Base-by-base conservation (phyloP, 2,888 invertebrate genomes). In the Macropis europaea region DNA sequence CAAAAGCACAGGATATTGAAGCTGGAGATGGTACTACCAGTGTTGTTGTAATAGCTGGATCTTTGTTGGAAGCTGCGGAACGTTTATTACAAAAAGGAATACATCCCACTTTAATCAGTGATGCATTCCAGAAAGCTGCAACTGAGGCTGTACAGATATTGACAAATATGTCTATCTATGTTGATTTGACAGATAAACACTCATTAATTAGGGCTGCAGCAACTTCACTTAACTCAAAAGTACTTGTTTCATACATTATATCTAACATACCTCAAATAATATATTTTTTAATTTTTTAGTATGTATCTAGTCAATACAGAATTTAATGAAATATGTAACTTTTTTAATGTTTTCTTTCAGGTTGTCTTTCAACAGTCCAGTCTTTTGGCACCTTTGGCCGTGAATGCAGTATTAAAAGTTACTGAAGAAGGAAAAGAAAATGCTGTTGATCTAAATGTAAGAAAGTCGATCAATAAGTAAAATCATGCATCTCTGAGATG, bases 11-110 rank as follows among this genome's bases (percentile, higher is more conserved):
- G 91, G 99, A 99, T 90, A 95, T 99, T 84, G 99, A 99, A 91
- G 99, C 99, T 83, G 99, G 99, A 47, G 99, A 99, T 92, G 99
- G 99, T 66, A 99, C 99, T 19, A 99, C 99, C 7, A 97, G 98
- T 19, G 99, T 99, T 59, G 99, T 99, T 7, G 97, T 99, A 4
- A 94, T 99, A 85, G 99, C 99, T 80, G 99, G 99, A 52, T 97
- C 98, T 76, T 90, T 99, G 52, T 91, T 99, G 57, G 98, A 99
- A 90, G 97, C 98, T 53, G 96, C 97, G 53, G 96, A 98, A 88
- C 97, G 97, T 87, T 92, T 99, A 11, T 91, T 99, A 26, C 93
- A 94, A 64, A 97, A 97, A 90, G 99, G 99, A 48, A 97, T 99
- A 85, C 99, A 99, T 89, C 99, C 99, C 1, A 98, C 99, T 4